Evolutionary conservation across 1,140 invertebrate species (phyloP).

Genomic region (Tenebrio molitor): DNA sequence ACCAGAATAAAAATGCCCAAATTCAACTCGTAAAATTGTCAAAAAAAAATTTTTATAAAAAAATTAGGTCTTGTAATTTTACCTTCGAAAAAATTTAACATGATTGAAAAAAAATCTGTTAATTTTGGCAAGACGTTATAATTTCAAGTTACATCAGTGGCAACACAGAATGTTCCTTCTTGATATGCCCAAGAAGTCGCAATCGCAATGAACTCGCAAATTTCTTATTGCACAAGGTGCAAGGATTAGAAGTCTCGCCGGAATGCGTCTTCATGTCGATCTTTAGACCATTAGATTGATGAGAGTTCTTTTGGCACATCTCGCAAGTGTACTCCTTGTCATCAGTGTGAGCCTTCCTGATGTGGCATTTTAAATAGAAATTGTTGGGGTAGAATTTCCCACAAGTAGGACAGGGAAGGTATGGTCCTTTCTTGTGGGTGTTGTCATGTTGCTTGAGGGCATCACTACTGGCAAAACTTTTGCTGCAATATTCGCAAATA

Average conservation of each 20-base stretch:
- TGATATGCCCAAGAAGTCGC: constrained; percentile 37
- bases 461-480: constrained; percentile 64
- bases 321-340: neutral
- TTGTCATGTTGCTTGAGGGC: constrained; percentile 46
- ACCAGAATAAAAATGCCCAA: too few species aligned
- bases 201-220: constrained; percentile 39
- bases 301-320: constrained; percentile 56
- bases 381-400: neutral
- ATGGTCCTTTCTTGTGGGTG: neutral
- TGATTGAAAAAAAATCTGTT: too few species aligned
- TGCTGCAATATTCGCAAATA: constrained; percentile 61
- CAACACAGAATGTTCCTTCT: constrained; percentile 11
- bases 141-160: too few species aligned
- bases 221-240: constrained; percentile 42
- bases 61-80: too few species aligned
- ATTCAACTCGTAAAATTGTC: too few species aligned
- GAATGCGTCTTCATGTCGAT: constrained; percentile 60
- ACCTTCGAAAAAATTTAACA: too few species aligned
- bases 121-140: too few species aligned
- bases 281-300: constrained; percentile 59
- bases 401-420: neutral
- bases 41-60: too few species aligned
- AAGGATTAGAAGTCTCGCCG: constrained; percentile 58
- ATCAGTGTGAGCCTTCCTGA: neutral
- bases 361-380: neutral